These are phyloP conservation scores for Pitangus sulphuratus DNA, from an alignment of 2,797 vertebrate species.

Conservation along the genomic window DNA sequence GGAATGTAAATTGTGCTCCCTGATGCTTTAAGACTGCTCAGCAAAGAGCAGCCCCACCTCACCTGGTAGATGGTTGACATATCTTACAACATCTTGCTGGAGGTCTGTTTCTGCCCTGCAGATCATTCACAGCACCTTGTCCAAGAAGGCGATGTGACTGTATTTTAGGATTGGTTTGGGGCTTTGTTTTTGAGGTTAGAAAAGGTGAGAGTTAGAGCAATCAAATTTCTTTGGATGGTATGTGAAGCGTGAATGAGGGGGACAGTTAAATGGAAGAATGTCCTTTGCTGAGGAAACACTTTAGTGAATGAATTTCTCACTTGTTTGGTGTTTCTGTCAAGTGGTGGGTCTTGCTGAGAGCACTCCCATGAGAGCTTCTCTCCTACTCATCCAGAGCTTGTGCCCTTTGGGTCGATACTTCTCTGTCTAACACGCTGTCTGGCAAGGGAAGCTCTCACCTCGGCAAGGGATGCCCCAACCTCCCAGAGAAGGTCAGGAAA, in stretches of 20 bases:
- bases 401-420: neutral
- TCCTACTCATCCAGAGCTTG: neutral
- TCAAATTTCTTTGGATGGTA: neutral
- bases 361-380: rapidly evolving
- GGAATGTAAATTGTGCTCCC: neutral
- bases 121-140: neutral
- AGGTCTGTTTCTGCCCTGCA: neutral
- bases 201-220: neutral
- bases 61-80: neutral
- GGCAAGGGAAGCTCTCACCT: neutral
- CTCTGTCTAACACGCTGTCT: neutral
- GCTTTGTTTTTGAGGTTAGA: neutral
- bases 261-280: neutral
- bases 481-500: neutral
- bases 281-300: neutral
- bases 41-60: neutral
- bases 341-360: neutral
- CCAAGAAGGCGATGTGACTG: neutral
- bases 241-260: neutral
- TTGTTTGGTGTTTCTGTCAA: neutral
- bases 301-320: neutral
- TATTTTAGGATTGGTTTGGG: neutral
- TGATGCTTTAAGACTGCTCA: neutral
- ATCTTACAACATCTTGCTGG: neutral
- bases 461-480: neutral